Conservation (phyloP, 1,140 invertebrate genomes). For the Scaptodrosophila lebanonensis region DNA sequence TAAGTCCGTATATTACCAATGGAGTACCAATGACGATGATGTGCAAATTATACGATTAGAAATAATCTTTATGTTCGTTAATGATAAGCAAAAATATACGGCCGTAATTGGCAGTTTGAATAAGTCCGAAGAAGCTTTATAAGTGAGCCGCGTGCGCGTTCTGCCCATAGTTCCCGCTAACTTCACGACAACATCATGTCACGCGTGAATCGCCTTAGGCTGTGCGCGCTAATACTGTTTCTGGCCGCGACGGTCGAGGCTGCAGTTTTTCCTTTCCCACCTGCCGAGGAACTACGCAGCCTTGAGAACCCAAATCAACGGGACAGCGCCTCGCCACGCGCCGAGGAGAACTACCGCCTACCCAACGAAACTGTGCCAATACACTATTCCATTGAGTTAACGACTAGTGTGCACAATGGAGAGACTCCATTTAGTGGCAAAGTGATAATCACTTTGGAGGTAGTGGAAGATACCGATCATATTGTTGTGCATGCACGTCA, state of each 20-base stretch:
- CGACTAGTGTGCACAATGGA: conserved; percentile 80
- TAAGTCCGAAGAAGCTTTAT: conserved; percentile 44
- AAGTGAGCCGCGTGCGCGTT: conserved; percentile 24
- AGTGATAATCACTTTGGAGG: conserved; percentile 79
- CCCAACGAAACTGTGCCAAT: conserved; percentile 80
- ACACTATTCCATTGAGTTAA: conserved; percentile 82
- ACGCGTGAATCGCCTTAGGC: conserved; percentile 28
- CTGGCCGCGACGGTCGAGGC: conserved; percentile 36
- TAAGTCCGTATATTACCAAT: too few species aligned
- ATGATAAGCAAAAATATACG: too few species aligned
- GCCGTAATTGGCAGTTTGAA: too few species aligned
- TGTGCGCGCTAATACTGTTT: conserved; percentile 26
- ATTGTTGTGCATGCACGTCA: conserved; percentile 79
- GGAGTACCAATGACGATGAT: too few species aligned
- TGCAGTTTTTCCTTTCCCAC: conserved; percentile 42
- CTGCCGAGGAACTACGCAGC: conserved; percentile 34
- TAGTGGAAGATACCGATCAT: conserved; percentile 45
- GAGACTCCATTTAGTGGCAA: conserved; percentile 79
- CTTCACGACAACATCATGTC: conserved; percentile 49
- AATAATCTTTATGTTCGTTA: too few species aligned
- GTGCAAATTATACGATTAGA: too few species aligned
- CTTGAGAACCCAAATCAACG: conserved; percentile 51
- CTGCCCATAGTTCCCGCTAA: conserved; percentile 43
- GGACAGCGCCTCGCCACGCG: conserved; percentile 14
- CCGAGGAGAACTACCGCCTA: conserved; percentile 79